A percentile compares a stretch with the other conserved stretches of the same genome.
Conservation (phyloP, 2,888 invertebrate genomes). For the Campoletis raptor region DNA sequence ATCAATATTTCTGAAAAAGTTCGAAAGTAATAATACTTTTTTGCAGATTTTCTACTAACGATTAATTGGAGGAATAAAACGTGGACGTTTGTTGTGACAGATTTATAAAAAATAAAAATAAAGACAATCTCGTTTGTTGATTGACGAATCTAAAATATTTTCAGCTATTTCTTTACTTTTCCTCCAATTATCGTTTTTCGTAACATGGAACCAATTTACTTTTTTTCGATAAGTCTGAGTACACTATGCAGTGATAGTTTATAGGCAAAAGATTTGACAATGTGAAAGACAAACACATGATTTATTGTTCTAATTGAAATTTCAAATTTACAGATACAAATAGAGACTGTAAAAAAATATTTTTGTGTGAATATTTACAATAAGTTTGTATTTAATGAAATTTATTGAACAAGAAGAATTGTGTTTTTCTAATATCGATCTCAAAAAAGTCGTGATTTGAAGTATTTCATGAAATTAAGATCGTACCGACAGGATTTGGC, state of each 20-base stretch:
- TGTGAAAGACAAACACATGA: not conserved
- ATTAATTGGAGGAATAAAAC: not conserved
- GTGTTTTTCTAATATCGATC: too few relatives aligned
- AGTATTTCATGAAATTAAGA: conserved; percentile 16
- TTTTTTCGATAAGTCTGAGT: not conserved
- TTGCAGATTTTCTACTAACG: not conserved
- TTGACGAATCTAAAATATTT: conserved; percentile 7
- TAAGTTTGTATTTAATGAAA: conserved; percentile 4
- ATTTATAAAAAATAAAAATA: not conserved
- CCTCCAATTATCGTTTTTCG: not conserved
- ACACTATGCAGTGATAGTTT: not conserved
- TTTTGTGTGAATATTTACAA: conserved; percentile 49
- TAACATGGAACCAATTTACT: not conserved
- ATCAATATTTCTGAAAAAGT: not conserved
- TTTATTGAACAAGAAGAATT: not conserved
- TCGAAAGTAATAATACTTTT: not conserved
- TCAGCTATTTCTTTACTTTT: not conserved
- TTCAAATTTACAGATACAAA: conserved; percentile 41
- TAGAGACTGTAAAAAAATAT: conserved; percentile 60
- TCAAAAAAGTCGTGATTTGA: not conserved
- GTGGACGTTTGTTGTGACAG: not conserved
- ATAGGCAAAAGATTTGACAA: conserved; percentile 16
- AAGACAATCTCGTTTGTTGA: conserved; percentile 8
- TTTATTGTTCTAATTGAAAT: conserved; percentile 25
- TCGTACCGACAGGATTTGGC: conserved; percentile 82